A percentile compares a stretch with the other conserved stretches of the same genome.
These are phyloP conservation scores for Limnothrissa miodon DNA, from an alignment of 2,113 vertebrate genomes.

Conservation along the genomic window DNA sequence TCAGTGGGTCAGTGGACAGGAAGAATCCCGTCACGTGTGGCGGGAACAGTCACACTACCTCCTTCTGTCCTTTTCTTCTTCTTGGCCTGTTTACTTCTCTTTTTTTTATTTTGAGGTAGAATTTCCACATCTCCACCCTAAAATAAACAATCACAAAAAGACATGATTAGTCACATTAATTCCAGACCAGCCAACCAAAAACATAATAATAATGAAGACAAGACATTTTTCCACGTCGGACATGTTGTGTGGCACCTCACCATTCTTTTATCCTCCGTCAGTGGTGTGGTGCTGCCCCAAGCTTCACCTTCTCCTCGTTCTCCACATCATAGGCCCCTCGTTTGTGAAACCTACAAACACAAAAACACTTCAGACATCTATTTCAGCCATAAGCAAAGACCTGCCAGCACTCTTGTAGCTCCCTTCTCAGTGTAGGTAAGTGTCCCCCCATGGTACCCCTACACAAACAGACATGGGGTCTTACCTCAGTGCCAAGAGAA, in stretches of 20 bases:
- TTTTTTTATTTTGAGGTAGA: conserved; percentile 76
- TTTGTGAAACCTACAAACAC: conserved; percentile 84
- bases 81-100: conserved; percentile 57
- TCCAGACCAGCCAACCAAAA: not conserved
- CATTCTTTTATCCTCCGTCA: conserved; percentile 67
- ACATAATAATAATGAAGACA: no score
- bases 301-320: conserved; percentile 94
- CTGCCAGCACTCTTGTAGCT: not conserved
- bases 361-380: not conserved
- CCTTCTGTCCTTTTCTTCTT: conserved; percentile 56
- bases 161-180: conserved; percentile 34
- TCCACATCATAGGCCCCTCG: conserved; percentile 92
- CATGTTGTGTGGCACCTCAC: conserved; percentile 50
- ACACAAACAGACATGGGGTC: conserved; percentile 28
- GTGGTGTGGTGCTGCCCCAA: conserved; percentile 83
- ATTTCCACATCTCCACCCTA: conserved; percentile 65
- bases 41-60: conserved; percentile 39
- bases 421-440: not conserved
- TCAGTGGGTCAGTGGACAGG: conserved; percentile 23
- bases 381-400: not conserved
- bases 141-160: conserved; percentile 40
- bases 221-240: not conserved
- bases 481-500: conserved; percentile 89
- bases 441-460: not conserved
- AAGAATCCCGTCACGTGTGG: conserved; percentile 12